Evolutionary conservation across 2,888 invertebrate species (phyloP), one percentile per base, ranked within the genome.

Genomic region (Oscheius sp.): DNA sequence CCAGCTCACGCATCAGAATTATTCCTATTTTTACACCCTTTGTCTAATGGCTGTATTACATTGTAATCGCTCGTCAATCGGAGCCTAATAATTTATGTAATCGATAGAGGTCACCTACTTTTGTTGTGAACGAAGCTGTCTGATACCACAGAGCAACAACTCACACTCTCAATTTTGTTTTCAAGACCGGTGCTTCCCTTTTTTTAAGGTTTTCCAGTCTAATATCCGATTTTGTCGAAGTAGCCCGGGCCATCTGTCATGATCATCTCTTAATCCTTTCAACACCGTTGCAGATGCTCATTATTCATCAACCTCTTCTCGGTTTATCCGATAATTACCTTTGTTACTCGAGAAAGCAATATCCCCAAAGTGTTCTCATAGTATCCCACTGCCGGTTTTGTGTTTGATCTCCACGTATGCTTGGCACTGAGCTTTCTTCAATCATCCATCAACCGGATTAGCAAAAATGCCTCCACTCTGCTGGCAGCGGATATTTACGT

Each of bases 391-490:
- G 29, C 66, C 52, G 66, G 49, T 66, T 49, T 52, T 66, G 52
- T 66, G 66, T 66, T 66, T 66, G 66, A 66, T 66, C 52, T 66
- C 29, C 66, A 27, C 66, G 35, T 35, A 35, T 35, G 35, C 35
- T 35, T 35, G 35, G 35, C 35, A 35, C 35, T 35, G 29, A 49
- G 52, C 52, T 18, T 29, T 52, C 29, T 35, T 49, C 66, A 66
- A 66, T 49, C 66, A 63, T 16, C 52, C 61, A 66, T 66, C 66
- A 35, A 66, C 66, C 66, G 66, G 66, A 66, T 66, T 66, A 66
- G 66, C 49, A 63, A 63, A 63, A 63, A 43, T 18, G 46, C 52
- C 23, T 52, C 52, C 66, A 66, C 66, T 66, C 49, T 16, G 35
- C 61, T 35, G 35, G 35, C 35, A 49, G 49, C 49, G 16, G 49